Evolutionary conservation across 1,140 invertebrate genomes (phyloP).

Genomic region (Drosophila pseudoobscura): DNA sequence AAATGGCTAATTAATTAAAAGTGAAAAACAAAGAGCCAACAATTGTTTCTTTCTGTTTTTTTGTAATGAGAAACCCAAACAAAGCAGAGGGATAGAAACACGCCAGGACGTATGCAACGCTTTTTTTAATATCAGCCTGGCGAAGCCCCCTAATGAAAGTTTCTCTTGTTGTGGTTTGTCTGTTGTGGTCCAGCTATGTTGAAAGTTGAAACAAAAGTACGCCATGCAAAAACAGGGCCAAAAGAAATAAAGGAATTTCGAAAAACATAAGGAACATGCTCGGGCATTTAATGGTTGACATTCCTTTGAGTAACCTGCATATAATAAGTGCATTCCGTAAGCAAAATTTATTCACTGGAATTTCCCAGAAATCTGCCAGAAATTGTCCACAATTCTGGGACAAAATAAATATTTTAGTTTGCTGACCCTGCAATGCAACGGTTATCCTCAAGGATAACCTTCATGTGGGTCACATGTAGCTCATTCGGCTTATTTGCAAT

Average conservation of each 20-base stretch:
- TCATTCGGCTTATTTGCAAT: constrained; percentile 29
- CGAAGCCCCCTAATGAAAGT: constrained; percentile 1
- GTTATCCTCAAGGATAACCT: constrained; percentile 2
- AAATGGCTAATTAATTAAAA: constrained; percentile 48
- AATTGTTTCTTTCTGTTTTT: background rate
- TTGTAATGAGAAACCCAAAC: constrained; percentile 1
- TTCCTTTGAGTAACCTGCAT: constrained; percentile 17
- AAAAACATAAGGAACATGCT: constrained; percentile 1
- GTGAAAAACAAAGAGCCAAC: constrained; percentile 10
- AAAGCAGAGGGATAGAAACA: background rate
- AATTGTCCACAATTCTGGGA: constrained; percentile 35
- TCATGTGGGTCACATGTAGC: constrained; percentile 15
- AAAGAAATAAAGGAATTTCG: background rate
- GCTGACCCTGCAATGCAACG: background rate
- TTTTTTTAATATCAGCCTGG: background rate
- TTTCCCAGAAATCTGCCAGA: constrained; percentile 23
- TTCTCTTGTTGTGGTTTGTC: background rate
- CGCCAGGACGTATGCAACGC: constrained; percentile 6
- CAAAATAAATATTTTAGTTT: constrained; percentile 26
- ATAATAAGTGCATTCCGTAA: constrained; percentile 28
- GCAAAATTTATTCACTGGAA: constrained; percentile 18
- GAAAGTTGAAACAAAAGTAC: no score
- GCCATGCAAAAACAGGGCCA: background rate
- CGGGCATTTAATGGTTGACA: constrained; percentile 7
- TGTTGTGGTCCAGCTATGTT: background rate